Base-by-base conservation (phyloP, 2,113 vertebrate genomes). In the Corythornis vintsioides region DNA sequence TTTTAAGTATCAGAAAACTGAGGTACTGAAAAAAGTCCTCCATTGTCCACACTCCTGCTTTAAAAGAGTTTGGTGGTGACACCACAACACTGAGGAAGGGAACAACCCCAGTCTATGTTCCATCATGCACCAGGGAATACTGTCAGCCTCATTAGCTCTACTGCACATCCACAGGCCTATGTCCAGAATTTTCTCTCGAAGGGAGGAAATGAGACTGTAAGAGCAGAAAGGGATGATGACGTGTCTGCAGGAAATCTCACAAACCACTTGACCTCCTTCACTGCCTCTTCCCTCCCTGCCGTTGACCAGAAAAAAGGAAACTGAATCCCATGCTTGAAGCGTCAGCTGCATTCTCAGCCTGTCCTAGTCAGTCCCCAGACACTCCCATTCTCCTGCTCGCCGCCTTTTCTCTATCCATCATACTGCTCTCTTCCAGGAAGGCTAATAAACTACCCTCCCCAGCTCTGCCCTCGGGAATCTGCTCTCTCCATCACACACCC, bases 171-270 rank as follows among this genome's bases (percentile, higher is more conserved):
- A 66, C 59, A 73, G 55, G 35, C 40, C 21, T 52, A 38, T 0
- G 0, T 17, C 70, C 35, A 84, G 60, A 56, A 21, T 50, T 71
- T 81, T 90, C 43, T 69, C 48, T 38, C 29, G 12, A 61, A 71
- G 7, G 13, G 40, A 91, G 87, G 84, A 95, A 94, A 77, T 66
- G n/a, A 81, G 65, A 88, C 8, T 13, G 2, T 47, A n/a, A 29
- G 33, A 67, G 48, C 73, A 89, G 82, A 94, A 89, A 83, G 87
- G 78, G 59, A 91, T 69, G 86, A 83, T 77, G 83, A 86, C 3
- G 2, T 20, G 42, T 70, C 67, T 88, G 72, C 45, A 86, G 90
- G 80, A 93, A 96, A 92, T 88, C 12, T 24, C 89, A 87, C 0
- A 0, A 83, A 64, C 14, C 42, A 43, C 56, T 28, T 83, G 50